Base-by-base conservation (phyloP, 2,888 invertebrate species). In the Ceratothoa steindachneri region DNA sequence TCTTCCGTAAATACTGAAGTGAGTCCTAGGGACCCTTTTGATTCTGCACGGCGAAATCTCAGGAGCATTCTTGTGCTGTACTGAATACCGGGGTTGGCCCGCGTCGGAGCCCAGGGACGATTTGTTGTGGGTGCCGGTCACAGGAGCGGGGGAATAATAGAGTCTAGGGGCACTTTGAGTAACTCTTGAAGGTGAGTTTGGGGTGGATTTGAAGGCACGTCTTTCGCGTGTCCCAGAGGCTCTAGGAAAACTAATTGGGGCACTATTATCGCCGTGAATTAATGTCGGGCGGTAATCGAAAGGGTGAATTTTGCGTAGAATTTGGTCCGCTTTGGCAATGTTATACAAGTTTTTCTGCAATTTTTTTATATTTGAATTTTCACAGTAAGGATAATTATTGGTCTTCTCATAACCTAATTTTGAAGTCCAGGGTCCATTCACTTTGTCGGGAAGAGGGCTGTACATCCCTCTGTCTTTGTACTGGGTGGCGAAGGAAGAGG, bases 361-460 rank as follows among this genome's bases (percentile, higher is more conserved):
- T 60, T 60, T 60, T 60, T 60, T 60, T 1, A 60, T 24, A 4
- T 60, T 24, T 60, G 60, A 3, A 24, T 60, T 60, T 22, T n/a
- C 22, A 15, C 7, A 41, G 41, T 41, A 41, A 15, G 41, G 41
- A 15, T 41, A 41, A 2, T n/a, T 60, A 15, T 24, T 2, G 2
- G 27, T 3, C 12, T 3, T 24, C 27, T 60, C 60, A 2, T 60
- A 12, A 15, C 27, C 27, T 2, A 2, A 24, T 24, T 1, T n/a
- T 12, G 24, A 22, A 22, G 19, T 60, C 73, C 73, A 73, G 4
- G 77, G 77, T 0, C 73, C 73, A 66, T 52, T 77, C 0, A 73
- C 30, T 28, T 69, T 71, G 53, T 77, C 71, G 29, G 77, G 77
- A 4, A 77, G 67, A n/a, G 77, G 73, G 1, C 55, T 55, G 66